A percentile compares a stretch with the other conserved stretches of the same genome.
Evolutionary conservation across 2,797 vertebrate species (phyloP).

Genomic region (Intellagama lesueurii): DNA sequence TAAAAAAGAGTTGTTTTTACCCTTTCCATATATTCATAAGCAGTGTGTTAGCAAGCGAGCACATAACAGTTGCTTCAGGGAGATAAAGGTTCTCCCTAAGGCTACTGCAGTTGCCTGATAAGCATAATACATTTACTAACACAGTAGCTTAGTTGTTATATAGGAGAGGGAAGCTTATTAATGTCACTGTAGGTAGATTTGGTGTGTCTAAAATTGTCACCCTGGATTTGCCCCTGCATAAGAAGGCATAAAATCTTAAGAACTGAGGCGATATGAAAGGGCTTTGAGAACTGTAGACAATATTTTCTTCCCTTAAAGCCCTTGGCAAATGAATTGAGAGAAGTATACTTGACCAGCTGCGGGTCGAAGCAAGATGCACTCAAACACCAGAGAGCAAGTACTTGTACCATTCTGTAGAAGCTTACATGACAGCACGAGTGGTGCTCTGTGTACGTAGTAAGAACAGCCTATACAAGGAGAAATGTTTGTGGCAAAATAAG

Average conservation of each 20-base stretch:
- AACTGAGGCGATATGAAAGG: not conserved
- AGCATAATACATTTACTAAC: not conserved
- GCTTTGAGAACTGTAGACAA: not conserved
- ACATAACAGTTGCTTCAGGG: not conserved
- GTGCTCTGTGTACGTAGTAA: no score
- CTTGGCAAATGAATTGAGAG: not conserved
- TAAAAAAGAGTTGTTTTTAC: not conserved
- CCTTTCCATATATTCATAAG: not conserved
- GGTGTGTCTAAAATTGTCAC: not conserved
- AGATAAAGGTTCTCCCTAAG: not conserved
- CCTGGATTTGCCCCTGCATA: not conserved
- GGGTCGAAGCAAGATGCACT: not conserved
- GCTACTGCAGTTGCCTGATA: not conserved
- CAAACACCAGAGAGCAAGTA: not conserved
- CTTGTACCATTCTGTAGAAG: not conserved
- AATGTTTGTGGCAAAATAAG: not conserved
- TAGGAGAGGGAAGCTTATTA: not conserved
- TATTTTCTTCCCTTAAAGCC: not conserved
- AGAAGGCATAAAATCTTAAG: not conserved
- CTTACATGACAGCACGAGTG: not conserved
- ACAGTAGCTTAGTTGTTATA: not conserved
- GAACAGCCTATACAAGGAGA: not conserved
- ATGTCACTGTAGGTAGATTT: not conserved
- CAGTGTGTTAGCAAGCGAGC: not conserved
- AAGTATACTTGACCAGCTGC: not conserved